phyloP scores from a whole-genome alignment of 2,888 invertebrate genomes.

The Caenorhabditis sp. region DNA sequence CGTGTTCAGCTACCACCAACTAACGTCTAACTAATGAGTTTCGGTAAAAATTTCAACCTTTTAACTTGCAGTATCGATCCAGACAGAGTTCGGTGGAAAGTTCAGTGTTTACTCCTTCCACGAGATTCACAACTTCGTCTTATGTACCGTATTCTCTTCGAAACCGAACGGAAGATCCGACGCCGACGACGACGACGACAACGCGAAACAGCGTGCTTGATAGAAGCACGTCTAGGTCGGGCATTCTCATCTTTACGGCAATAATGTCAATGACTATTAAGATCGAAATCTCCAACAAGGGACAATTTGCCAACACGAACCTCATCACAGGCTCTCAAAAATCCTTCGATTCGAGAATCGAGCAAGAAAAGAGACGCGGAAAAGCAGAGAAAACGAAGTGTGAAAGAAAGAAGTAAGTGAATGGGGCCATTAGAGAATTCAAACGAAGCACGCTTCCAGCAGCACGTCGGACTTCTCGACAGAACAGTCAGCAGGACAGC shows the following conservation, averaged over 20 bases:
- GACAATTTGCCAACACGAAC: conserved; percentile 44
- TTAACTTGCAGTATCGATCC: conserved; percentile 43
- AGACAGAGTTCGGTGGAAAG: conserved; percentile 54
- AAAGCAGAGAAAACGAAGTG: conserved; percentile 39
- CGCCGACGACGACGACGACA: conserved; percentile 19
- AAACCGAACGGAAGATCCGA: conserved; percentile 25
- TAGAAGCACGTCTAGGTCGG: conserved; percentile 35
- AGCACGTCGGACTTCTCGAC: conserved; percentile 65
- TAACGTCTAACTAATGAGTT: background rate
- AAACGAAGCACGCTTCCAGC: conserved; percentile 52
- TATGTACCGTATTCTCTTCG: conserved; percentile 48
- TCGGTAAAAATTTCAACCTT: background rate
- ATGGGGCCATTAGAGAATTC: background rate
- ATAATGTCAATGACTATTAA: background rate
- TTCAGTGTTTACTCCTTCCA: conserved; percentile 44
- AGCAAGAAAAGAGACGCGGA: conserved; percentile 58
- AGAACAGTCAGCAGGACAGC: conserved; percentile 60
- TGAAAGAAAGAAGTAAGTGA: conserved; percentile 59
- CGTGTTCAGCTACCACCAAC: background rate
- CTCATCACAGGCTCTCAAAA: conserved; percentile 44
- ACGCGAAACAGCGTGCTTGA: conserved; percentile 24
- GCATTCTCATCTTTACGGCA: background rate
- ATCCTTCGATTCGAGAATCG: conserved; percentile 61
- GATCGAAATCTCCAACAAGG: conserved; percentile 53
- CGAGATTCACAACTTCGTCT: conserved; percentile 46